A percentile compares a stretch with the other conserved stretches of the same genome.
These are phyloP conservation scores for Polyommatus icarus DNA, from an alignment of 2,888 invertebrate genomes.

Conservation along the genomic window DNA sequence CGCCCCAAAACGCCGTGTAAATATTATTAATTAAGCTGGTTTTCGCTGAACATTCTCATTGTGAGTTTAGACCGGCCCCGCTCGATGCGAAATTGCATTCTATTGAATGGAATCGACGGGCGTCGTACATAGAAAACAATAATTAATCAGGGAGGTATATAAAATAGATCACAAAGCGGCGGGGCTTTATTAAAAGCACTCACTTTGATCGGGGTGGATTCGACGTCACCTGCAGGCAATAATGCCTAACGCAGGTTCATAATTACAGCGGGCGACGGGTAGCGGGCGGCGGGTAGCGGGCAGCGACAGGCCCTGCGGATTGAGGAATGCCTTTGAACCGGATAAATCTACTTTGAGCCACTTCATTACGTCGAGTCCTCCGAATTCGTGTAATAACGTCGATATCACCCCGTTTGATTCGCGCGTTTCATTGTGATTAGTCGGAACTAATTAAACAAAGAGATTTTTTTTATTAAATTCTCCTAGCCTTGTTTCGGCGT, in stretches of 20 bases:
- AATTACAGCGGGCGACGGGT: constrained; percentile 59
- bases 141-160: constrained; percentile 21
- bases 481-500: background rate
- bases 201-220: constrained; percentile 72
- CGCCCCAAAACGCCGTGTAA: background rate
- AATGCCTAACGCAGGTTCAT: constrained; percentile 61
- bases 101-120: constrained; percentile 22
- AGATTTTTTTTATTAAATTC: background rate
- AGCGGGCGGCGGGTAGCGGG: constrained; percentile 50
- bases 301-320: constrained; percentile 45
- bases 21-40: background rate
- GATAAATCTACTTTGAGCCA: constrained; percentile 56
- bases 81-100: constrained; percentile 13
- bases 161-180: constrained; percentile 38
- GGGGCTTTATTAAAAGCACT: constrained; percentile 72
- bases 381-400: constrained; percentile 27
- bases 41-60: constrained; percentile 2
- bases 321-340: constrained; percentile 64
- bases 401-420: background rate
- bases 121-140: constrained; percentile 24
- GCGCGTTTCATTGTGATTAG: constrained; percentile 6
- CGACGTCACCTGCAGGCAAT: constrained; percentile 74
- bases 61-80: background rate
- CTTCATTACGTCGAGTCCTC: constrained; percentile 54
- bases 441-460: background rate